These are phyloP conservation scores for Pelvicachromis taeniatus DNA, from an alignment of 2,113 vertebrate genomes.

Conservation along the genomic window DNA sequence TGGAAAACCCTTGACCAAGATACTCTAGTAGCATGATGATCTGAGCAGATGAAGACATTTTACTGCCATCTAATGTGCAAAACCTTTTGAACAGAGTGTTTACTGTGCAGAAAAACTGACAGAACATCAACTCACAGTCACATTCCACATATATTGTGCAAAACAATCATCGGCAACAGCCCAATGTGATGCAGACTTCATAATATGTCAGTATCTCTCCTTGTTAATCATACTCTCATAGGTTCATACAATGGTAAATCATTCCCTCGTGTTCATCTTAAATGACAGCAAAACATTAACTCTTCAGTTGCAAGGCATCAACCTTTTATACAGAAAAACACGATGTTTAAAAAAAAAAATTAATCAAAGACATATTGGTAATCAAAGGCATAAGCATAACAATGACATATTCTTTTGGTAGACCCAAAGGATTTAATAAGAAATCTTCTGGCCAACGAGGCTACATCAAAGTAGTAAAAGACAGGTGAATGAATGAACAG, in stretches of 20 bases:
- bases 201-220: background rate
- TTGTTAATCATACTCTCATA: constrained; percentile 27
- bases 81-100: background rate
- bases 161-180: background rate
- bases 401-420: background rate
- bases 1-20: background rate
- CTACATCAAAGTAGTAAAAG: background rate
- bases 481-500: background rate
- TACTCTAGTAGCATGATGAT: background rate
- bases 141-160: background rate
- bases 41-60: background rate
- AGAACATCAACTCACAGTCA: background rate
- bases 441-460: background rate
- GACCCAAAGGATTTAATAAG: too few species aligned
- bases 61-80: background rate
- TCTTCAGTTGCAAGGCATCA: background rate
- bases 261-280: background rate
- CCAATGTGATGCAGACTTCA: background rate
- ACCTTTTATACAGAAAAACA: background rate
- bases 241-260: background rate
- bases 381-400: background rate
- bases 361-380: background rate
- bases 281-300: background rate
- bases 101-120: background rate
- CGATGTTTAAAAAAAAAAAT: background rate